A percentile compares a stretch with the other conserved stretches of the same genome.
phyloP scores from a whole-genome alignment of 1,140 invertebrate genomes.

The Aradophagus sp. region DNA sequence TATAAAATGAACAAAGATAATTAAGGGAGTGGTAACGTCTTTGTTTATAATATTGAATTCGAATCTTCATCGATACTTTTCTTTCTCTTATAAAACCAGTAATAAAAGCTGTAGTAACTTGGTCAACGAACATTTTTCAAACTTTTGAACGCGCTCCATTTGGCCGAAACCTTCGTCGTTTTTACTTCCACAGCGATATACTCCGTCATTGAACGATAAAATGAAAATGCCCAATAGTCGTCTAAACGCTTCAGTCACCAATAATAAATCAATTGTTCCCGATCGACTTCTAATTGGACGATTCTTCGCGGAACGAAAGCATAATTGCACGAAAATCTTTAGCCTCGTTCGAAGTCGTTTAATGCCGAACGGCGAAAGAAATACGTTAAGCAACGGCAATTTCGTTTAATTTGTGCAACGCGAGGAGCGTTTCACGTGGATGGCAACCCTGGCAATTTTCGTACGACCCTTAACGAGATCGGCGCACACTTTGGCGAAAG shows the following conservation, averaged over 20 bases:
- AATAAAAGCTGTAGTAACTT: no score
- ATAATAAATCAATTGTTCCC: slow-evolving; percentile 36
- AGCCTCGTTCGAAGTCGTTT: slow-evolving; percentile 28
- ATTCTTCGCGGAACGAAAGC: slow-evolving; percentile 22
- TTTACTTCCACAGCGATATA: no score
- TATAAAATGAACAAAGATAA: no score
- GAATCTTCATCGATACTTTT: no score
- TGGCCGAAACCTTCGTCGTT: no score
- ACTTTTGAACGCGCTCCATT: no score
- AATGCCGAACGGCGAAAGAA: slow-evolving; percentile 7
- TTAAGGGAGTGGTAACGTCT: no score
- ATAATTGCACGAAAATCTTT: slow-evolving; percentile 34
- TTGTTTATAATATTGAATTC: no score
- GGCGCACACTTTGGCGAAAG: slow-evolving; percentile 2
- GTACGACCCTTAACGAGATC: neutral
- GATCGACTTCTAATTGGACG: slow-evolving; percentile 37
- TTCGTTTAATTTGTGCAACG: slow-evolving; percentile 22
- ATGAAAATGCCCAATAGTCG: no score
- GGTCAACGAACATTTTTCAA: no score
- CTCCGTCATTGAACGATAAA: no score
- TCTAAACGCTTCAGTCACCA: slow-evolving; percentile 8
- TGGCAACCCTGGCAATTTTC: slow-evolving; percentile 8
- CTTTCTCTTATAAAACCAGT: no score
- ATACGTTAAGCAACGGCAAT: slow-evolving; percentile 18
- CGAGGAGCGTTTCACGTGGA: neutral